Evolutionary conservation across 2,113 vertebrate species (phyloP), one percentile per base, ranked within the genome.

Genomic region (Amblyopsis rosae): DNA sequence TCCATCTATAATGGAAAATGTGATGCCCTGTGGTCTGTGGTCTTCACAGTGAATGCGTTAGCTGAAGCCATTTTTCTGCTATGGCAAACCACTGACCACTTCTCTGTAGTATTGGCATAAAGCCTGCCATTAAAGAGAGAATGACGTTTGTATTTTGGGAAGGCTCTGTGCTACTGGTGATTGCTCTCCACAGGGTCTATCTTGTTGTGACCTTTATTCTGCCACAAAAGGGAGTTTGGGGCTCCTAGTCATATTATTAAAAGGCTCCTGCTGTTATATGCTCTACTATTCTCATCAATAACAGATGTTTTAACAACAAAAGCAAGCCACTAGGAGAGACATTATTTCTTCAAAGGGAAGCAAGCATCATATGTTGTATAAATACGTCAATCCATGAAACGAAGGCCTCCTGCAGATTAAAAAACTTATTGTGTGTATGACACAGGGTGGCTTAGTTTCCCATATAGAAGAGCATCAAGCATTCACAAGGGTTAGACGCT

Each of bases 281-380:
- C 82, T 84, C 69, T 84, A 76, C 80, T 61, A 65, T 48, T 26
- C 3, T 33, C 49, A 77, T 69, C 35, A 57, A 53, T 72, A 69
- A 77, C 76, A 73, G 61, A 87, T 76, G 83, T 64, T 60, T 63
- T 32, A 76, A 80, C 82, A 85, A 82, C 68, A 73, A 49, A 67
- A 54, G 15, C 12, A 41, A n/a, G 35, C 35, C 57, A 55, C 50
- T 72, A 53, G 69, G 65, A 76, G 68, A 66, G 12, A 7, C 6
- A 41, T 12, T 17, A 6, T 49, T 9, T 74, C 56, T 80, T 82
- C 69, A 13, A 63, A 81, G 59, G 70, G 60, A 75, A 77, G 65
- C 35, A 74, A 68, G 49, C 15, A 17, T 13, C 1, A 47, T 60
- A 58, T 66, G 56, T 62, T 67, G 48, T 59, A 12, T 49, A 41